These are phyloP conservation scores for Metalampra italica DNA, from an alignment of 2,888 invertebrate genomes.

Conservation along the genomic window DNA sequence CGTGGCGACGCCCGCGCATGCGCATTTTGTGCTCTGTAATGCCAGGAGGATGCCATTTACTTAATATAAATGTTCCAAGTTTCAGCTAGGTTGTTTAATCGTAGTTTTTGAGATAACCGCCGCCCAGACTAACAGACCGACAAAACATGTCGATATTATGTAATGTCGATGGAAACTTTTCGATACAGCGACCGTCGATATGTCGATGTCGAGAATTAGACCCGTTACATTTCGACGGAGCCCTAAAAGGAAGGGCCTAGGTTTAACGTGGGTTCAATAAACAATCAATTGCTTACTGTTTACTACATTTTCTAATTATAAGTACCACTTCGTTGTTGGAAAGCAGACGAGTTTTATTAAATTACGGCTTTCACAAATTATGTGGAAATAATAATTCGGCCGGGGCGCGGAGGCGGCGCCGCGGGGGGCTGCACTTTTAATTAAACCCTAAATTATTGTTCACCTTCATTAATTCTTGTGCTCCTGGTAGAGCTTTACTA, in stretches of 20 bases:
- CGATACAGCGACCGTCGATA: no score
- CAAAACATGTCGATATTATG: no score
- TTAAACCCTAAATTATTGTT: conserved; percentile 78
- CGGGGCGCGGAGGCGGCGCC: conserved; percentile 52
- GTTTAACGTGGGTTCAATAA: not conserved
- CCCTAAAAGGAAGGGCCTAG: not conserved
- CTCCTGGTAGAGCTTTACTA: conserved; percentile 68
- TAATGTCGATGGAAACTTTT: no score
- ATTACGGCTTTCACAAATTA: conserved; percentile 74
- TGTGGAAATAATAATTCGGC: conserved; percentile 66
- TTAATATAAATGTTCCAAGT: no score
- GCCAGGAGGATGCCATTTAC: no score
- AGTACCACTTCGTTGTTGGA: conserved; percentile 6
- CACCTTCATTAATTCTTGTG: conserved; percentile 76
- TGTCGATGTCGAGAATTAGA: no score
- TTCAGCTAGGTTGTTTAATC: no score
- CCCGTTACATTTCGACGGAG: no score
- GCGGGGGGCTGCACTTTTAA: conserved; percentile 74
- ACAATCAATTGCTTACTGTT: not conserved
- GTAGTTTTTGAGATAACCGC: no score
- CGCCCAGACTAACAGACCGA: no score
- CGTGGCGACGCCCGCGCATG: no score
- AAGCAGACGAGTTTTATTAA: conserved; percentile 58
- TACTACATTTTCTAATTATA: conserved; percentile 6
- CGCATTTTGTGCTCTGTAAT: no score